Percentiles rank a stretch among this genome's conserved stretches.
These are phyloP conservation scores for Eufriesea mexicana DNA, from an alignment of 1,140 invertebrate species.

Conservation along the genomic window DNA sequence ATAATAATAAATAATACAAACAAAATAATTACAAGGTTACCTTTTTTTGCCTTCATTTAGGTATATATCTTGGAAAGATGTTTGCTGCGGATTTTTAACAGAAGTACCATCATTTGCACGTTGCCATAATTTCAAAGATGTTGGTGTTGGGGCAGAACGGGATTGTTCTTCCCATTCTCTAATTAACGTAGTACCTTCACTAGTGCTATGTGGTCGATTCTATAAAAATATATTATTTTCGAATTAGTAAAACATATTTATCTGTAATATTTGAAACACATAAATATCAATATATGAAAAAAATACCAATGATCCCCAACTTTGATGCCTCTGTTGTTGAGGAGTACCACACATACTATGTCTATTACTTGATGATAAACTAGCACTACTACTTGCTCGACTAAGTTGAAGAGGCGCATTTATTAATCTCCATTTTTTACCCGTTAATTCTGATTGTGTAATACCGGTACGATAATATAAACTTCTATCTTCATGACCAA, in stretches of 20 bases:
- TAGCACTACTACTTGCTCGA: slow-evolving; percentile 89
- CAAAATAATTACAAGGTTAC: slow-evolving; percentile 53
- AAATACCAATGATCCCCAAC: slow-evolving; percentile 80
- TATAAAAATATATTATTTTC: slow-evolving; percentile 54
- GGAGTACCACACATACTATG: slow-evolving; percentile 83
- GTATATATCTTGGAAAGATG: slow-evolving; percentile 74
- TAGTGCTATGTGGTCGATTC: slow-evolving; percentile 83
- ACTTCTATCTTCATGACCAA: slow-evolving; percentile 88
- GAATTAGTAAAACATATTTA: neutral
- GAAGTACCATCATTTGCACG: slow-evolving; percentile 69
- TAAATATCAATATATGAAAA: neutral
- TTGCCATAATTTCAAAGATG: slow-evolving; percentile 79
- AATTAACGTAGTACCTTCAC: slow-evolving; percentile 78
- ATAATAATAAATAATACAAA: neutral
- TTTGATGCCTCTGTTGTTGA: slow-evolving; percentile 78
- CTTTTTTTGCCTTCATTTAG: slow-evolving; percentile 72
- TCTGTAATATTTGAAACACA: neutral
- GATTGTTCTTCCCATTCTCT: slow-evolving; percentile 85
- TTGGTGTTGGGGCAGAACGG: slow-evolving; percentile 84
- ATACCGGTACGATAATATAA: slow-evolving; percentile 92
- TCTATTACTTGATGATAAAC: slow-evolving; percentile 82
- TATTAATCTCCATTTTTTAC: slow-evolving; percentile 92
- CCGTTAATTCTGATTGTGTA: slow-evolving; percentile 89
- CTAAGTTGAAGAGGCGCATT: slow-evolving; percentile 90
- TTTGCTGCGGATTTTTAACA: slow-evolving; percentile 71